These are phyloP conservation scores for Tychaedon coryphoeus DNA, from an alignment of 2,113 vertebrate genomes.

Conservation along the genomic window DNA sequence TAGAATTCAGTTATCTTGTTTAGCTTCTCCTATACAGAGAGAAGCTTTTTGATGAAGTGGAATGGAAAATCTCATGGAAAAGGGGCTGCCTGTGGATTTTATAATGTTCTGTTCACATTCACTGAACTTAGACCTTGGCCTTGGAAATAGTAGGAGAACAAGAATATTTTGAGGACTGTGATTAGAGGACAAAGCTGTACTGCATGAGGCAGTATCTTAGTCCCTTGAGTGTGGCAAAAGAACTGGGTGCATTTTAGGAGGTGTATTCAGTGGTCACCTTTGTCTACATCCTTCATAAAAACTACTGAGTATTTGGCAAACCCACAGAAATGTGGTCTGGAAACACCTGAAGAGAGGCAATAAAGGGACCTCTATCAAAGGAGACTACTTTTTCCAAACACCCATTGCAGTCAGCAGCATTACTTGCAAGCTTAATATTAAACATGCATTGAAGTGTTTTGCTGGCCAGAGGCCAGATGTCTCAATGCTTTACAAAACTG, in stretches of 20 bases:
- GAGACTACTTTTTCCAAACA: not conserved
- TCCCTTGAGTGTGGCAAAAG: not conserved
- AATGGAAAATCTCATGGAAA: not conserved
- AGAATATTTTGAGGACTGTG: not conserved
- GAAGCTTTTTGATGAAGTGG: not conserved
- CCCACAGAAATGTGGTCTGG: not conserved
- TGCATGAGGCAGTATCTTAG: not conserved
- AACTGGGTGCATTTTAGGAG: not conserved
- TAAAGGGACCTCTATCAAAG: not conserved
- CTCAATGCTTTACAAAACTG: not conserved
- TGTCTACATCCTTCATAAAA: not conserved
- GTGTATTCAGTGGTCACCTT: not conserved
- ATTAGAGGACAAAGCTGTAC: not conserved
- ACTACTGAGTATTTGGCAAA: not conserved
- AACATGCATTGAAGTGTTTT: not conserved
- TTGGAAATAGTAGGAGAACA: not conserved
- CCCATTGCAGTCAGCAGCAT: not conserved
- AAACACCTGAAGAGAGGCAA: not conserved
- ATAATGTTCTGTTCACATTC: not conserved
- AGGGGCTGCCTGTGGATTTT: not conserved
- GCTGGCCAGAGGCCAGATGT: constrained; percentile 12
- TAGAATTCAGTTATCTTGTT: not conserved
- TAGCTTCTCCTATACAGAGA: not conserved
- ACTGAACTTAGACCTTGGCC: not conserved
- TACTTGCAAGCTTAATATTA: not conserved